Evolutionary conservation across 2,888 invertebrate genomes (phyloP).

Genomic region (Drosophila histrio): DNA sequence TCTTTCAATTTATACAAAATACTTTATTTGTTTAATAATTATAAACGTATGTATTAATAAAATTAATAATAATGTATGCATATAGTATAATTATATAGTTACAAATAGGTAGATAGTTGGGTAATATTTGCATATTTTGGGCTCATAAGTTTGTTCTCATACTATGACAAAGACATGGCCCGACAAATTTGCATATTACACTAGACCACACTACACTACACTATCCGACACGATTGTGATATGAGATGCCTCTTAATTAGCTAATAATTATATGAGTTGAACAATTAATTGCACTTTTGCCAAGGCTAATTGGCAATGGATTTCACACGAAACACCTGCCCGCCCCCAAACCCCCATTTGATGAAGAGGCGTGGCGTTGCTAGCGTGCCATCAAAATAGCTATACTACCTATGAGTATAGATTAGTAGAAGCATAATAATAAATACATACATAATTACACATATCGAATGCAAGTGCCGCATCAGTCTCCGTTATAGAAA

Average conservation of each 20-base stretch:
- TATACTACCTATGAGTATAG: slow-evolving; percentile 1
- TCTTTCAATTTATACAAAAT: slow-evolving; percentile 45
- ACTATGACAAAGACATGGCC: slow-evolving; percentile 1
- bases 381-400: slow-evolving; percentile 47
- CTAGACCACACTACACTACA: slow-evolving; percentile 5
- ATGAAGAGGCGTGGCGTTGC: neutral
- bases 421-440: slow-evolving; percentile 18
- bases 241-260: slow-evolving; percentile 51
- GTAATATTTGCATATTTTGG: slow-evolving; percentile 30
- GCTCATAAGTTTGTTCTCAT: neutral
- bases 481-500: slow-evolving; percentile 68
- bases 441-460: slow-evolving; percentile 41
- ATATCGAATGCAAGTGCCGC: slow-evolving; percentile 44
- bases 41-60: neutral
- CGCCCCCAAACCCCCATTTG: neutral
- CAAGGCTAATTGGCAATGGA: slow-evolving; percentile 54
- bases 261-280: slow-evolving; percentile 46
- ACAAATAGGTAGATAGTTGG: slow-evolving; percentile 9
- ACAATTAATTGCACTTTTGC: slow-evolving; percentile 65
- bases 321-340: slow-evolving; percentile 51
- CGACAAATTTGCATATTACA: slow-evolving; percentile 14
- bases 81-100: slow-evolving; percentile 18
- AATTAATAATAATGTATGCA: slow-evolving; percentile 16
- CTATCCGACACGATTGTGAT: slow-evolving; percentile 28
- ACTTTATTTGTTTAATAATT: slow-evolving; percentile 58